Base-by-base conservation (phyloP, 2,797 vertebrate genomes). In the Valencia hispanica region DNA sequence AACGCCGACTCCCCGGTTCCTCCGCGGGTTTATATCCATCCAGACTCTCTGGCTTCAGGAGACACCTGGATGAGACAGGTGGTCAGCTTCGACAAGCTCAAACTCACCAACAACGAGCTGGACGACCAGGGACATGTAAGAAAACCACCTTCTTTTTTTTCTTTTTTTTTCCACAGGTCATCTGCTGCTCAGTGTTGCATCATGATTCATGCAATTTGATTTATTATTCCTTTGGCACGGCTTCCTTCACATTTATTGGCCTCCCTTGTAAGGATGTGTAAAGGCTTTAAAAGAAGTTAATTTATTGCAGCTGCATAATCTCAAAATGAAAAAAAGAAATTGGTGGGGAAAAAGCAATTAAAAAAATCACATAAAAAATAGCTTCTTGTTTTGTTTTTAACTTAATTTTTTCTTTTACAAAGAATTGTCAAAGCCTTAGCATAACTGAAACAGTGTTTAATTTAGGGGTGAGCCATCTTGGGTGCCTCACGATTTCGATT, bases 41-140 rank as follows among this genome's bases (percentile, higher is more conserved):
- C 98, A 0, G 98, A 99, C 92, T 99, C 98, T 0, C 97, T 98
- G 0, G 97, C 98, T 70, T 99, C 98, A 0, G 98, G 98, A 68
- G 98, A 99, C 93, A 99, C 98, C 0, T 99, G 98, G 98, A 99
- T 98, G 97, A 96, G 98, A 84, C 98, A 99, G 94, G 98, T 99
- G 86, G 97, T 99, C 90, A 99, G 98, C 87, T 99, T 99, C 0
- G 98, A 99, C 94, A 99, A 99, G 81, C 94, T 99, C 84, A 99
- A 99, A 84, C 97, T 99, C 81, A 99, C 98, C 92, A 99, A 99
- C 91, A 99, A 99, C 0, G 98, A 99, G 86, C 95, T 99, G 94
- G 98, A 99, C 6, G 98, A 99, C 84, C 98, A 99, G 91, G 98
- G 98, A 79, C 98, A 99, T 81, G 98, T 99, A 92, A 97, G 98